These are phyloP conservation scores for Pteromalus puparum DNA, from an alignment of 1,140 invertebrate genomes.

Conservation along the genomic window DNA sequence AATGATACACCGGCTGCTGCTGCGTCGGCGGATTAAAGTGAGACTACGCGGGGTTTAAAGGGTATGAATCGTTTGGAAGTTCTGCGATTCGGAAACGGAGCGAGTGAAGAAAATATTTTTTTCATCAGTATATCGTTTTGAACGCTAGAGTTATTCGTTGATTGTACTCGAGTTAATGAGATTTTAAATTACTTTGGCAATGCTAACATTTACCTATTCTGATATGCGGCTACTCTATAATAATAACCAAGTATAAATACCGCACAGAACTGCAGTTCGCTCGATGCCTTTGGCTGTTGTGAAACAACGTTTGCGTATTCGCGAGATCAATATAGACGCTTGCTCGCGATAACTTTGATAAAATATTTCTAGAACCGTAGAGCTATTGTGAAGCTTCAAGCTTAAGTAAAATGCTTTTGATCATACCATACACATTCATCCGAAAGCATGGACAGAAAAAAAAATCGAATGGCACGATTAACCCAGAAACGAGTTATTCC, in stretches of 20 bases:
- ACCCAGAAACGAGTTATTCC: not conserved
- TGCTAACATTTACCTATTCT: too few species aligned
- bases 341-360: too few species aligned
- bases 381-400: too few species aligned
- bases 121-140: not conserved
- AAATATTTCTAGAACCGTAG: not conserved
- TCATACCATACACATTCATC: too few species aligned
- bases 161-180: too few species aligned
- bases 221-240: not conserved
- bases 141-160: not conserved
- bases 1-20: conserved; percentile 12
- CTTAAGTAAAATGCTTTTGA: too few species aligned
- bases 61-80: not conserved
- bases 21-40: conserved; percentile 6
- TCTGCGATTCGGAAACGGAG: not conserved
- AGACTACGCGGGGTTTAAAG: not conserved
- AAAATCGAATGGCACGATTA: not conserved
- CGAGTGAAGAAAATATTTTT: not conserved
- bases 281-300: not conserved
- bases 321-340: not conserved
- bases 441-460: too few species aligned
- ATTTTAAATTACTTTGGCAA: too few species aligned
- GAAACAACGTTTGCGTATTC: not conserved
- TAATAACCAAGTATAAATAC: not conserved
- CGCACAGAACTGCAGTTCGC: not conserved